Conservation (phyloP, 2,888 invertebrate genomes). For the Acanthoscelides obtectus region DNA sequence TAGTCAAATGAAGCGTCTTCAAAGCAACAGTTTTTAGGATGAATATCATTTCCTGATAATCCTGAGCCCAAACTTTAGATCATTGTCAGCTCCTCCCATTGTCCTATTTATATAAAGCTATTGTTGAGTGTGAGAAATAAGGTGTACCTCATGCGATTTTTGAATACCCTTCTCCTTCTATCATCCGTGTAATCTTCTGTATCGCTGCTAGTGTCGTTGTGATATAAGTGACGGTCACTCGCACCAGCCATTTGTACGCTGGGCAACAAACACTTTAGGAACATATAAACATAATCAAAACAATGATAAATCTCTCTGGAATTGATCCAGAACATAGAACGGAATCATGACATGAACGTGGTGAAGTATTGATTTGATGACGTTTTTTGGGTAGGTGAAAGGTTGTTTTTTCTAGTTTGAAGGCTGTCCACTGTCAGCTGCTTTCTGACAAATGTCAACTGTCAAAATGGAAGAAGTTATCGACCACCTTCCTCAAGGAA, state of each 20-base stretch:
- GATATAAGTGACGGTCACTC: slow-evolving; percentile 42
- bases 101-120: slow-evolving; percentile 9
- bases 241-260: slow-evolving; percentile 44
- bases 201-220: slow-evolving; percentile 73
- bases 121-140: slow-evolving; percentile 1
- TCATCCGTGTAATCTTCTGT: slow-evolving; percentile 81
- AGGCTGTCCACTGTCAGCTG: not conserved
- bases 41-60: too few relatives aligned
- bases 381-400: not conserved
- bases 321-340: slow-evolving; percentile 42
- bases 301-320: slow-evolving; percentile 40
- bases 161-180: slow-evolving; percentile 60
- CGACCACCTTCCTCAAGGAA: too few relatives aligned
- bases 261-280: slow-evolving; percentile 42
- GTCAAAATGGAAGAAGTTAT: not conserved
- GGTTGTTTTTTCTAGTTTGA: not conserved
- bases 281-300: slow-evolving; percentile 40
- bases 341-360: slow-evolving; percentile 3
- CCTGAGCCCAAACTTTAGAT: too few relatives aligned
- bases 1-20: not conserved
- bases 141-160: slow-evolving; percentile 66
- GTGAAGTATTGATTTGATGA: not conserved
- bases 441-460: too few relatives aligned
- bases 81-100: slow-evolving; percentile 7
- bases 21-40: not conserved